These are phyloP conservation scores for Laothoe populi DNA, from an alignment of 2,888 invertebrate species.

Conservation along the genomic window DNA sequence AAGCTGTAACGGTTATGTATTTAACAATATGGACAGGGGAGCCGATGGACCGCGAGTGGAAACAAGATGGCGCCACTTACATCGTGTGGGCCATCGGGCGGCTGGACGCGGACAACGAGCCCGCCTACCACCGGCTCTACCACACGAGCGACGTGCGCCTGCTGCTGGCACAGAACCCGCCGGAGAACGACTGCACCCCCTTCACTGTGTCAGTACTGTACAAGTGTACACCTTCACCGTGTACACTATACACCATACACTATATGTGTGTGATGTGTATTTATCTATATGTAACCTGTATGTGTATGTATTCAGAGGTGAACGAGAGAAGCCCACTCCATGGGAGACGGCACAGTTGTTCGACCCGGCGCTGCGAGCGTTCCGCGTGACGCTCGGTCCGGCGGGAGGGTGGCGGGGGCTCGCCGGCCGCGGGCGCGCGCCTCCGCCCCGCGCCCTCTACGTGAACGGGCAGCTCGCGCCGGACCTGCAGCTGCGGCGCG, in stretches of 20 bases:
- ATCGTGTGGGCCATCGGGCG: slow-evolving; percentile 94
- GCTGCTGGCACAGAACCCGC: slow-evolving; percentile 87
- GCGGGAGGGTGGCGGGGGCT: slow-evolving; percentile 92
- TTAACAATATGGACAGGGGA: slow-evolving; percentile 84
- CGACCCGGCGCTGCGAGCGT: slow-evolving; percentile 90
- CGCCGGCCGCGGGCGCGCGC: slow-evolving; percentile 75
- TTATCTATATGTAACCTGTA: too few relatives aligned
- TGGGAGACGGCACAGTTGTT: slow-evolving; percentile 88
- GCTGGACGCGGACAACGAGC: slow-evolving; percentile 90
- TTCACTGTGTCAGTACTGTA: slow-evolving; percentile 84
- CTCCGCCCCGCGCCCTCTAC: slow-evolving; percentile 94
- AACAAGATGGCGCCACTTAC: slow-evolving; percentile 86
- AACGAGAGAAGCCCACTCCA: slow-evolving; percentile 48
- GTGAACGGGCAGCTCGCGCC: slow-evolving; percentile 95
- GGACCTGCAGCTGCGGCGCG: slow-evolving; percentile 93
- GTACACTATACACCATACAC: background rate
- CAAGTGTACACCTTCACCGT: background rate
- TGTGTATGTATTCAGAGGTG: slow-evolving; percentile 38
- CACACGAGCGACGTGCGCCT: slow-evolving; percentile 89
- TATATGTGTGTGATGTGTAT: background rate
- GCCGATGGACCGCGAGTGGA: slow-evolving; percentile 89
- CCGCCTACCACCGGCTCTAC: slow-evolving; percentile 92
- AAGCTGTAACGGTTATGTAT: too few relatives aligned
- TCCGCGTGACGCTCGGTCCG: slow-evolving; percentile 93
- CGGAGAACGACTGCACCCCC: slow-evolving; percentile 89